Conservation (phyloP, 2,113 vertebrate genomes). For the Rhinogobius similis region DNA sequence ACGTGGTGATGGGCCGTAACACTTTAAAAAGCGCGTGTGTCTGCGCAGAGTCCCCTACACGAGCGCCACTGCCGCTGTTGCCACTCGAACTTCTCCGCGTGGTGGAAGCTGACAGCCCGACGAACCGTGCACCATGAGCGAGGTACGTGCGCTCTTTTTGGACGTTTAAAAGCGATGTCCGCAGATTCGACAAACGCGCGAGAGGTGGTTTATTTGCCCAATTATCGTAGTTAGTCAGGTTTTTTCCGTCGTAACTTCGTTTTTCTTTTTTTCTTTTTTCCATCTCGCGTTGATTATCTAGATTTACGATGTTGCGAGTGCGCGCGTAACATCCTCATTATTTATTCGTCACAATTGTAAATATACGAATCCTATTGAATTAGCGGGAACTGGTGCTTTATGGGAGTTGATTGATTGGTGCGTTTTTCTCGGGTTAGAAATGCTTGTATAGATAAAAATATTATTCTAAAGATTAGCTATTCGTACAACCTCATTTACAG, state of each 20-base stretch:
- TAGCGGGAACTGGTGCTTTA: neutral
- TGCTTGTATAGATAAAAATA: neutral
- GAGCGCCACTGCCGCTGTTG: conserved; percentile 46
- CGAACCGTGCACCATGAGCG: conserved; percentile 74
- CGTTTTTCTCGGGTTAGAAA: neutral
- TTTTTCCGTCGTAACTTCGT: neutral
- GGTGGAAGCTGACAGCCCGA: conserved; percentile 52
- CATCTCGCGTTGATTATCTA: conserved; percentile 9
- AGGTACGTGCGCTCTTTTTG: conserved; percentile 67
- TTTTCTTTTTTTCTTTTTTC: neutral
- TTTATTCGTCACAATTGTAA: neutral
- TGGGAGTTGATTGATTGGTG: neutral
- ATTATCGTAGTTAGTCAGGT: neutral
- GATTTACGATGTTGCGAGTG: conserved; percentile 24
- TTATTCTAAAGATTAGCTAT: neutral
- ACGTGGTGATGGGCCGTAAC: conserved; percentile 75
- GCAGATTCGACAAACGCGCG: neutral
- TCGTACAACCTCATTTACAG: neutral
- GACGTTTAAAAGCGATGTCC: conserved; percentile 8
- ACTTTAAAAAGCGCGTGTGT: conserved; percentile 78
- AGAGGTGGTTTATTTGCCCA: neutral
- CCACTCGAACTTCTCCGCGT: conserved; percentile 57
- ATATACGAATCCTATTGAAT: neutral
- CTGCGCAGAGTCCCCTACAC: conserved; percentile 59
- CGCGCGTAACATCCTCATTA: neutral